Conservation (phyloP, 2,797 vertebrate genomes). For the Notolepis coatsorum region DNA sequence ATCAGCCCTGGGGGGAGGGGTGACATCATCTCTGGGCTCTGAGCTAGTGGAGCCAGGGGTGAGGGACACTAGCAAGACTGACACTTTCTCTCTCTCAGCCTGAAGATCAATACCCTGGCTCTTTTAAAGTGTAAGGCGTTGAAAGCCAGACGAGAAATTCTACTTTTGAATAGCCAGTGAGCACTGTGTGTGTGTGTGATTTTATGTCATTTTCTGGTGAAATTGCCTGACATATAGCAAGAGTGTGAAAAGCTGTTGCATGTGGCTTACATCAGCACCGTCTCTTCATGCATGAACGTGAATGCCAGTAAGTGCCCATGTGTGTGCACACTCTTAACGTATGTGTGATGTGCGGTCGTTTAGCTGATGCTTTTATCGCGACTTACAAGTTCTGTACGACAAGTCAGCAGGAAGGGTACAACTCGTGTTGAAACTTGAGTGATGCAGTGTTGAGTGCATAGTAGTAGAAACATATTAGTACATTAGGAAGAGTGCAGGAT, state of each 20-base stretch:
- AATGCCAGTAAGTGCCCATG: slow-evolving; percentile 9
- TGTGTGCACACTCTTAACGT: too few relatives aligned
- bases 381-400: too few relatives aligned
- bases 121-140: slow-evolving; percentile 75
- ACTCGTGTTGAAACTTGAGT: too few relatives aligned
- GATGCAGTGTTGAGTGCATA: too few relatives aligned
- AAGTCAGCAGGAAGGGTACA: too few relatives aligned
- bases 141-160: slow-evolving; percentile 72
- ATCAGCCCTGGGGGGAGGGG: slow-evolving; percentile 78
- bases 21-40: slow-evolving; percentile 76
- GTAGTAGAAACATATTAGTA: too few relatives aligned
- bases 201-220: slow-evolving; percentile 67
- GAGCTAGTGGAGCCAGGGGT: slow-evolving; percentile 64
- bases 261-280: slow-evolving; percentile 81
- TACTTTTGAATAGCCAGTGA: slow-evolving; percentile 64
- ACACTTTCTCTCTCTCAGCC: slow-evolving; percentile 64
- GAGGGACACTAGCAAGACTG: slow-evolving; percentile 64
- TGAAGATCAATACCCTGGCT: slow-evolving; percentile 75
- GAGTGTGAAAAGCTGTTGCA: slow-evolving; percentile 65
- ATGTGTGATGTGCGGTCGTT: neutral
- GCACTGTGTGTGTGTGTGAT: slow-evolving; percentile 20
- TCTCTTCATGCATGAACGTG: slow-evolving; percentile 48
- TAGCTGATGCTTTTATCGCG: too few relatives aligned
- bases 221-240: slow-evolving; percentile 71
- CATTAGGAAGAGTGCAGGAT: too few relatives aligned